These are phyloP conservation scores for Drosophila ambigua DNA, from an alignment of 1,140 invertebrate species.

Conservation along the genomic window DNA sequence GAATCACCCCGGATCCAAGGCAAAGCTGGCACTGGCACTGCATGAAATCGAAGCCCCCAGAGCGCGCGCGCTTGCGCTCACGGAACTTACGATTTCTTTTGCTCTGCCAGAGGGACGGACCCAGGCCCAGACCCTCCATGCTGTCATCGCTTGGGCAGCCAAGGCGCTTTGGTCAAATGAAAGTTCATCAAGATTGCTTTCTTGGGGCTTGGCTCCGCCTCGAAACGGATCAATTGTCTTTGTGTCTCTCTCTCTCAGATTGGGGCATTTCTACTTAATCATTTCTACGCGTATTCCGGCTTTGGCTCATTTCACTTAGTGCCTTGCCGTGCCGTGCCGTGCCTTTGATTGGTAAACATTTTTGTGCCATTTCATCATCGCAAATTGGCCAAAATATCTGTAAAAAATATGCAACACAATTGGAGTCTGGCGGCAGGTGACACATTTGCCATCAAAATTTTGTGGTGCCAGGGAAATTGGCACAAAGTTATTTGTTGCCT, in stretches of 20 bases:
- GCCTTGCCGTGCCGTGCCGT: not conserved
- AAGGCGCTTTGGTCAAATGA: conserved; percentile 59
- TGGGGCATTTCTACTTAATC: conserved; percentile 47
- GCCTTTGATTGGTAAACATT: conserved; percentile 40
- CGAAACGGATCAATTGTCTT: conserved; percentile 43
- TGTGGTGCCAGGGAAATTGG: conserved; percentile 35
- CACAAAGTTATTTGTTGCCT: conserved; percentile 52
- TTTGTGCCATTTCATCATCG: conserved; percentile 74
- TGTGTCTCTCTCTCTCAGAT: conserved; percentile 15
- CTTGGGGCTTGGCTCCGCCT: conserved; percentile 34
- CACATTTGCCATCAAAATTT: conserved; percentile 54
- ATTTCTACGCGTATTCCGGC: conserved; percentile 12
- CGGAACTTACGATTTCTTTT: conserved; percentile 80
- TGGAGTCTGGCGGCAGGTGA: conserved; percentile 36
- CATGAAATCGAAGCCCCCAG: conserved; percentile 70
- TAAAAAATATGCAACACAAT: conserved; percentile 13
- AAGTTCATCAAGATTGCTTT: conserved; percentile 56
- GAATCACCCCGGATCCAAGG: conserved; percentile 68
- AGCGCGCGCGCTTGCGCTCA: conserved; percentile 7
- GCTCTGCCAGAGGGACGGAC: conserved; percentile 47
- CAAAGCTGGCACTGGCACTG: conserved; percentile 17
- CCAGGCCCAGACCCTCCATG: conserved; percentile 16
- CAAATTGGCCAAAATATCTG: conserved; percentile 48
- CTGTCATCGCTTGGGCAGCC: conserved; percentile 68
- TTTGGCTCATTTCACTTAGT: conserved; percentile 35